Conservation (phyloP, 2,888 invertebrate genomes). For the Cremastinae sp. region DNA sequence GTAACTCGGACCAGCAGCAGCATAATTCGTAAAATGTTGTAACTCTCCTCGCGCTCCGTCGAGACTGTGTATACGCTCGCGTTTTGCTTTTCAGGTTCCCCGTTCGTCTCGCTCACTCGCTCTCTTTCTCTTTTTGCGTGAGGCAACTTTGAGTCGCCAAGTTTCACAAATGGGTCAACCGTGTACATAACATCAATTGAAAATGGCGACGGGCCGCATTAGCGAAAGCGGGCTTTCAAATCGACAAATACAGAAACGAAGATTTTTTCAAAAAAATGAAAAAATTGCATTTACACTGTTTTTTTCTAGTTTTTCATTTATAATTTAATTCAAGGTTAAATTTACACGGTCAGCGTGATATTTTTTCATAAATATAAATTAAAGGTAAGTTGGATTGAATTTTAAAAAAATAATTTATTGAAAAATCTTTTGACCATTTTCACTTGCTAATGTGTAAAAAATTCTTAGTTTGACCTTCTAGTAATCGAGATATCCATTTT, state of each 20-base stretch:
- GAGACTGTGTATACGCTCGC: no score
- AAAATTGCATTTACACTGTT: no score
- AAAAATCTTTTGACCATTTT: no score
- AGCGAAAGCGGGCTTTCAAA: background rate
- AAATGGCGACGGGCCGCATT: constrained; percentile 54
- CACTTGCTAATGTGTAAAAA: no score
- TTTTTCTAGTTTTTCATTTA: no score
- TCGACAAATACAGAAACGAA: constrained; percentile 11
- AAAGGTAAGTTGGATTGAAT: no score
- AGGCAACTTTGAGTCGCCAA: constrained; percentile 70
- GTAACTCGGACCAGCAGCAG: constrained; percentile 38
- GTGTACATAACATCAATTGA: constrained; percentile 41
- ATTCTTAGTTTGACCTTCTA: no score
- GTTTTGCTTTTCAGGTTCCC: constrained; percentile 13
- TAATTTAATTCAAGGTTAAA: no score
- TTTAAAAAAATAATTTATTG: no score
- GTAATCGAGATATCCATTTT: no score
- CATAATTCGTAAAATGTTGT: constrained; percentile 66
- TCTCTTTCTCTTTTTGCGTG: constrained; percentile 64
- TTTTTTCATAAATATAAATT: no score
- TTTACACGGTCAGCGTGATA: no score
- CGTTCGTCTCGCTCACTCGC: constrained; percentile 28
- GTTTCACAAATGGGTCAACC: constrained; percentile 78
- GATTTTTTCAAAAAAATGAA: constrained; percentile 1
- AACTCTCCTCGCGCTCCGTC: constrained; percentile 49